These are phyloP conservation scores for Eonycteris spelaea DNA, from an alignment of 2,113 vertebrate genomes.

Conservation along the genomic window DNA sequence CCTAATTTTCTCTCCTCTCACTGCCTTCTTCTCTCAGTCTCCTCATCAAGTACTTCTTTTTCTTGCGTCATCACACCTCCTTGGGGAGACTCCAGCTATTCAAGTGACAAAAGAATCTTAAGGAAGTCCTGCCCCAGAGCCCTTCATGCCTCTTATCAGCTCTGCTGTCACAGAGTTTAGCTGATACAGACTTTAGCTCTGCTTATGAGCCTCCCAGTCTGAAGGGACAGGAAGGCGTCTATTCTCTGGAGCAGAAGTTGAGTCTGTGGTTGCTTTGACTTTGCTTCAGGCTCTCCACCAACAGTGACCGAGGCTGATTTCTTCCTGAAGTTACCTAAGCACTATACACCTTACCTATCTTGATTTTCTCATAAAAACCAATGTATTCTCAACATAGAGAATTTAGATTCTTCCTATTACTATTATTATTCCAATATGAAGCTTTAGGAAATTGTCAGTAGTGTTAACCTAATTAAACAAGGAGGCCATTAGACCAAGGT, in stretches of 20 bases:
- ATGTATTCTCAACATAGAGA: background rate
- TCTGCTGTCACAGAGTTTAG: background rate
- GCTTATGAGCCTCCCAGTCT: accelerated
- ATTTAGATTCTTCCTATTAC: background rate
- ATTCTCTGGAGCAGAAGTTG: background rate
- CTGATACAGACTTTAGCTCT: background rate
- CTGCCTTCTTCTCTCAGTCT: background rate
- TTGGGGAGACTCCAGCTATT: background rate
- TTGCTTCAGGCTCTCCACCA: background rate
- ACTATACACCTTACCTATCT: background rate
- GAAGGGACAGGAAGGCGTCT: background rate
- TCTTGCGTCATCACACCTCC: background rate
- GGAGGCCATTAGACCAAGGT: background rate
- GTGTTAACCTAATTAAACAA: background rate
- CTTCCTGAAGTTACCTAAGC: background rate
- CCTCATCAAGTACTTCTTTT: background rate
- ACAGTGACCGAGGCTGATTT: background rate
- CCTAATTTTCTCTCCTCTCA: background rate
- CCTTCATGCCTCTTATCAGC: background rate
- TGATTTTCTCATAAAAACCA: background rate
- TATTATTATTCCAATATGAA: background rate
- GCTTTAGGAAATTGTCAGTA: background rate
- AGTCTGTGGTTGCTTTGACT: background rate
- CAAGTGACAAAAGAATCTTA: background rate
- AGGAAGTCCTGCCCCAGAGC: background rate